phyloP scores from a whole-genome alignment of 2,888 invertebrate genomes.

The Allophyes oxyacanthae region DNA sequence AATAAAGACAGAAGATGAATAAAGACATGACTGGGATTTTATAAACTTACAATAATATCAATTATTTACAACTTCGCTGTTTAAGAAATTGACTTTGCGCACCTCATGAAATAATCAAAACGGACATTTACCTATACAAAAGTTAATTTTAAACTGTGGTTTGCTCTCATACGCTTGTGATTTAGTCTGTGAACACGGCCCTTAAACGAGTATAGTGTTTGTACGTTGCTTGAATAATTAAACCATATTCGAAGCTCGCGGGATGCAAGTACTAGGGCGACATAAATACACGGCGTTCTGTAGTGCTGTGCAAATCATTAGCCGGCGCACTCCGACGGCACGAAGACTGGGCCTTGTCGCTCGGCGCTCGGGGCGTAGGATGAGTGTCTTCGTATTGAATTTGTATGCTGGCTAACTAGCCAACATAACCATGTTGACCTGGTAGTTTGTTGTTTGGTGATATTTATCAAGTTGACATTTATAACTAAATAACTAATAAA shows the following conservation, averaged over 20 bases:
- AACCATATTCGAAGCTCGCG: conserved; percentile 47
- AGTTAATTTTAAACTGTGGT: no score
- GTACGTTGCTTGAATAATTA: conserved; percentile 50
- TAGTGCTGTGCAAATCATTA: conserved; percentile 68
- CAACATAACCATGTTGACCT: conserved; percentile 39
- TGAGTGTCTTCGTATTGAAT: conserved; percentile 52
- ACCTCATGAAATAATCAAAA: no score
- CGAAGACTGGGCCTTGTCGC: conserved; percentile 52
- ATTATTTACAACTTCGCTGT: no score
- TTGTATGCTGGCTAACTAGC: conserved; percentile 37
- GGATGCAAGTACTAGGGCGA: conserved; percentile 45
- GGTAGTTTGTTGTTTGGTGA: conserved; percentile 15
- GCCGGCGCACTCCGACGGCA: conserved; percentile 54
- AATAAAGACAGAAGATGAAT: no score
- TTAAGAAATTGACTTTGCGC: no score
- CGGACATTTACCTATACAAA: no score
- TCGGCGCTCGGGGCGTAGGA: conserved; percentile 53
- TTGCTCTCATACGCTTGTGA: no score
- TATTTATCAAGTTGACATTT: not conserved
- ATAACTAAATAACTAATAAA: no score
- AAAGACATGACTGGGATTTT: no score
- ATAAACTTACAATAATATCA: no score
- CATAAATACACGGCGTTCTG: conserved; percentile 49
- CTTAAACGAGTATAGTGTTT: no score
- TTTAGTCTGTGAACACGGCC: no score